Evolutionary conservation across 2,888 invertebrate genomes (phyloP).

Genomic region (Marasmarcha lunaedactyla): DNA sequence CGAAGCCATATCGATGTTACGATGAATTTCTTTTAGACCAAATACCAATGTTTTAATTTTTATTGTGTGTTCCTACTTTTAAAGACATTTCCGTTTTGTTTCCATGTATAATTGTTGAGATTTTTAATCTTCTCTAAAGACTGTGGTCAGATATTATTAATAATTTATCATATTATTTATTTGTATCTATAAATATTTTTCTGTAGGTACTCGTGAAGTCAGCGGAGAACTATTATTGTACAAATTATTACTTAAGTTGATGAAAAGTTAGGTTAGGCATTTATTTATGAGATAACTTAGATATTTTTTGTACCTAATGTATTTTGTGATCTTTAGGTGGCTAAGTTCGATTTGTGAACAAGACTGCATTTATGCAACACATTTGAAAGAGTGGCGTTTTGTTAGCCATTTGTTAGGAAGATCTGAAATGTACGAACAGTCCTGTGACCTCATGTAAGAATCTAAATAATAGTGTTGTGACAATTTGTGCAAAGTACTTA

Average conservation of each 20-base stretch:
- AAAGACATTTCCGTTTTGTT: slow-evolving; percentile 47
- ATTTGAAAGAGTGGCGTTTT: slow-evolving; percentile 10
- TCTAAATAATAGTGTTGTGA: slow-evolving; percentile 45
- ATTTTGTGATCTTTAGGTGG: slow-evolving; percentile 61
- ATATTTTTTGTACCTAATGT: slow-evolving; percentile 44
- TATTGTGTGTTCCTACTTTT: slow-evolving; percentile 53
- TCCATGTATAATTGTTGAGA: slow-evolving; percentile 36
- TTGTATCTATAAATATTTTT: slow-evolving; percentile 49
- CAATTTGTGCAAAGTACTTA: slow-evolving; percentile 69
- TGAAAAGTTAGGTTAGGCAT: slow-evolving; percentile 43
- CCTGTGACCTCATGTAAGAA: slow-evolving; percentile 42
- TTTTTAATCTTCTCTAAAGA: slow-evolving; percentile 49
- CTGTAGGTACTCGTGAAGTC: slow-evolving; percentile 43
- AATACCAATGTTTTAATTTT: slow-evolving; percentile 36
- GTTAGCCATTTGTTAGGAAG: no score
- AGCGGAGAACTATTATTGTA: slow-evolving; percentile 54
- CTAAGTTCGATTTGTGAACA: slow-evolving; percentile 38
- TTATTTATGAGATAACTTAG: slow-evolving; percentile 69
- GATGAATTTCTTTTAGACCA: slow-evolving; percentile 33
- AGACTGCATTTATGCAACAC: slow-evolving; percentile 62
- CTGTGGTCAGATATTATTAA: slow-evolving; percentile 56
- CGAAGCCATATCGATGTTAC: no score
- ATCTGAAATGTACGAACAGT: no score
- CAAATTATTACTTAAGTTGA: slow-evolving; percentile 54
- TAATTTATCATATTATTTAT: slow-evolving; percentile 65